Evolutionary conservation across 1,140 invertebrate species (phyloP), one percentile per base, ranked within the genome.

Genomic region (Cydia amplana): DNA sequence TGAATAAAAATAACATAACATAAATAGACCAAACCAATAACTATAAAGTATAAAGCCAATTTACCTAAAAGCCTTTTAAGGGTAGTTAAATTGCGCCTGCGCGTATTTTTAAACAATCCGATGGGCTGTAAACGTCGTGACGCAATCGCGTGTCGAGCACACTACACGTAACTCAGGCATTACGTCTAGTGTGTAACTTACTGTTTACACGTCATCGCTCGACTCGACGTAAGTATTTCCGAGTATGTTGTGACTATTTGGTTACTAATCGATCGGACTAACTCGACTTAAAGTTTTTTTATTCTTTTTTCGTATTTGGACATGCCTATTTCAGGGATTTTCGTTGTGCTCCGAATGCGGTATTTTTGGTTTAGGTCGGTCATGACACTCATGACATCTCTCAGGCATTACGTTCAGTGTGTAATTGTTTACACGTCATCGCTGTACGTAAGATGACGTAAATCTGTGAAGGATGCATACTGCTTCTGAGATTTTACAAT

Each of bases 171-270:
- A 60, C 55, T 20, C 55, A n/a, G 16, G 9, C 18, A 23, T 60
- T 60, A 60, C 55, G 20, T 60, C 20, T 60, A 60, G 55, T 60
- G 55, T 60, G 55, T 60, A 60, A 23, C 55, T 60, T 60, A 60
- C 55, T 60, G 55, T 20, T 60, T 10, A 18, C 9, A n/a, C 55
- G 18, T 60, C 55, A 60, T 60, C n/a, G 51, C 16, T n/a, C 2
- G 49, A 5, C 16, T n/a, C 2, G 49, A 5, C n/a, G 49, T 49
- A 18, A n/a, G 46, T 49, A 49, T 16, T 9, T 16, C n/a, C 2
- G 16, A 5, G 1, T 55, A 5, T 7, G 12, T 6, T n/a, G 6
- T 51, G 49, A 51, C 16, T 6, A 4, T 51, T 51, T 51, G n/a
- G 49, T 51, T 51, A 18, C n/a, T 49, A n/a, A 49, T 18, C 16